Evolutionary conservation across 2,888 invertebrate genomes (phyloP), one percentile per base, ranked within the genome.

Genomic region (Meliscaeva auricollis): DNA sequence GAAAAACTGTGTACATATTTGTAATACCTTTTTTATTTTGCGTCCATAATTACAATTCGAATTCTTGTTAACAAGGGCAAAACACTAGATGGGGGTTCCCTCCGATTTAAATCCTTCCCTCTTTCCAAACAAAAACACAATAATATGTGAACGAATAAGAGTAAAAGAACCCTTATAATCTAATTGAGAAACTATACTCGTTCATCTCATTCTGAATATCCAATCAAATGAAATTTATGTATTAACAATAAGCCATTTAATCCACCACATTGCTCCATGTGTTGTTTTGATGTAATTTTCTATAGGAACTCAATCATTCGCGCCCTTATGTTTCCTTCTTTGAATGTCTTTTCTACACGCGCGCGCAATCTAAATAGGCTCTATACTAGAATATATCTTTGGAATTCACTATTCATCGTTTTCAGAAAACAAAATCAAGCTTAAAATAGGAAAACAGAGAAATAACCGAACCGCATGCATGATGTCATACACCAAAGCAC

Each of bases 281-380:
- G 48, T n/a, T 17, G 9, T 50, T 66, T 50, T 48, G 50, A 35
- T 35, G 20, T 32, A 38, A 38, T 38, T 38, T 62, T 3, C 38
- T 41, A 20, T 62, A 48, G n/a, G 15, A 15, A 80, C 84, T 84
- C 79, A 84, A 84, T 84, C 84, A 75, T 84, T 84, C 52, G 69
- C 75, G 66, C 66, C 52, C 75, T 80, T 75, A 80, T 84, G 70
- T 80, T 52, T 76, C 60, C 64, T 52, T 32, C 32, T 80, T 72
- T 66, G 48, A 76, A 80, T 32, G 15, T 58, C n/a, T 44, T 48
- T 26, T 60, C 58, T 70, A 52, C 58, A 66, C 64, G 41, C 26
- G 41, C 26, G 46, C 48, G 15, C 66, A 35, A 17, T 44, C 35
- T 54, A 56, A 75, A 15, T 75, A 66, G 84, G 70, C 74, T 41